phyloP scores from a whole-genome alignment of 2,797 vertebrate genomes.

The Geotrypetes seraphini region DNA sequence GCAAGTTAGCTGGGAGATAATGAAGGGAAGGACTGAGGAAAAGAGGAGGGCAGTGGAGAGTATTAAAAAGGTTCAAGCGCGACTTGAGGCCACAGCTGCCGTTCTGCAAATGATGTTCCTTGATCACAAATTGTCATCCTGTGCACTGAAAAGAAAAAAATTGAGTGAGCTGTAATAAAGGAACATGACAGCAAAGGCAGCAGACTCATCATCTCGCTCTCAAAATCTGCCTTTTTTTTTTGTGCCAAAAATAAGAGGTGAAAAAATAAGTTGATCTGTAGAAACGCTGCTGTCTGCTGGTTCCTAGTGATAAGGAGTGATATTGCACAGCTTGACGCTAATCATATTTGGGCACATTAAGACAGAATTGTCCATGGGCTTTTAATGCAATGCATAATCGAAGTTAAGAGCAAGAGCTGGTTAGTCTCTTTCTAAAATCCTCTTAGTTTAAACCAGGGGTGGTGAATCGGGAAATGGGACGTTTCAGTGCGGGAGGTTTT shows the following conservation, averaged over 20 bases:
- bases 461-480: too few species aligned
- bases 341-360: conserved; percentile 70
- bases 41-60: background rate
- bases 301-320: conserved; percentile 60
- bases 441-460: conserved; percentile 52
- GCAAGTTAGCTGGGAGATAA: background rate
- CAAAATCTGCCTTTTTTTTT: conserved; percentile 18
- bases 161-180: conserved; percentile 13
- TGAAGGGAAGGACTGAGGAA: background rate
- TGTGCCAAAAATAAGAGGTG: conserved; percentile 28
- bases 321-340: conserved; percentile 68
- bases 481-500: too few species aligned
- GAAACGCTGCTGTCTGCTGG: conserved; percentile 58
- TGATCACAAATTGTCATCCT: conserved; percentile 24
- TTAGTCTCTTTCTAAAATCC: conserved; percentile 56
- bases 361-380: conserved; percentile 43
- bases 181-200: background rate
- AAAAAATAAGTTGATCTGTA: conserved; percentile 32
- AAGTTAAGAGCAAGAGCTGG: conserved; percentile 65
- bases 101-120: conserved; percentile 1
- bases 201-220: conserved; percentile 22
- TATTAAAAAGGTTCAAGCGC: background rate
- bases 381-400: conserved; percentile 41
- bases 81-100: conserved; percentile 9
- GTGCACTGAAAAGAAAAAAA: conserved; percentile 7